phyloP scores from a whole-genome alignment of 2,797 vertebrate genomes.

The Pseudotriccus pelzelni region DNA sequence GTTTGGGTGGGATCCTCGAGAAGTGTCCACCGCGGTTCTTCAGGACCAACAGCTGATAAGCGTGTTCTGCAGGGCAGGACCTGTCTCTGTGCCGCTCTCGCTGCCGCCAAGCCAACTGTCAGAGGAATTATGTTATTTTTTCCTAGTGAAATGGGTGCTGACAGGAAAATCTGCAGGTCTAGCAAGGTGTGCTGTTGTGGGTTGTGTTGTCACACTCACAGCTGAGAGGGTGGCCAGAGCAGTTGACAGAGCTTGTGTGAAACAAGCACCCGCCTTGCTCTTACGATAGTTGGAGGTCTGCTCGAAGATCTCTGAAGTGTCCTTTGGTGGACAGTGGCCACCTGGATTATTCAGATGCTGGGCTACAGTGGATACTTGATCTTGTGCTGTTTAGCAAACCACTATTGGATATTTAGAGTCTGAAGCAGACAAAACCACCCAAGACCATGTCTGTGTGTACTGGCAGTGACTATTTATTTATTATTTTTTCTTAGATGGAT shows the following conservation, averaged over 20 bases:
- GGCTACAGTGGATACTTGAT: neutral
- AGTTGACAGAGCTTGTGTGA: neutral
- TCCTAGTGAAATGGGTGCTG: neutral
- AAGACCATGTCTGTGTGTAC: neutral
- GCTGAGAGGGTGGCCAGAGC: neutral
- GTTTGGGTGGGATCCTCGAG: neutral
- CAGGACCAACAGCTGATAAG: neutral
- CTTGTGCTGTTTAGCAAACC: neutral
- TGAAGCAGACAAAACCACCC: neutral
- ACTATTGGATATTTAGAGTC: neutral
- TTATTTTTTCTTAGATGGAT: neutral
- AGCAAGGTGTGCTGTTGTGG: neutral
- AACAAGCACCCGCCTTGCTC: neutral
- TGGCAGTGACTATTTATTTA: neutral
- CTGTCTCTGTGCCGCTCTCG: neutral
- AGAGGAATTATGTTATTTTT: fast-evolving
- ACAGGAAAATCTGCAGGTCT: neutral
- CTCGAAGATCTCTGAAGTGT: neutral
- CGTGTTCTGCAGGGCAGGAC: neutral
- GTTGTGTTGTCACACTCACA: neutral
- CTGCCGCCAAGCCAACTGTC: neutral
- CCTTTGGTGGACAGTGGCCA: neutral
- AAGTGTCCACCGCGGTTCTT: neutral
- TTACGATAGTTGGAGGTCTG: neutral
- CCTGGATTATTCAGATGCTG: neutral